phyloP scores from a whole-genome alignment of 2,888 invertebrate genomes.

The Pelosia muscerda region DNA sequence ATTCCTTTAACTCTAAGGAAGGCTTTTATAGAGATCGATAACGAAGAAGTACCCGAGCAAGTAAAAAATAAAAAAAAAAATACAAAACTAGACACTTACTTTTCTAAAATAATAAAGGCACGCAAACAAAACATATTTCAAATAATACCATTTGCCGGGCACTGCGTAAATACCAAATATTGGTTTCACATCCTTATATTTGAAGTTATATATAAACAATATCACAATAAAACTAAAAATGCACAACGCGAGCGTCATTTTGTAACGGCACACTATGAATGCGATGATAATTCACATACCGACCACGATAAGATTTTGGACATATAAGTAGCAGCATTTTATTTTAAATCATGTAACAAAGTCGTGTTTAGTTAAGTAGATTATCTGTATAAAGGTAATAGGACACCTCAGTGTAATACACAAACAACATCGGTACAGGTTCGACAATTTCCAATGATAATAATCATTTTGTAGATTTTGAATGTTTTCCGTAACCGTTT shows the following conservation, averaged over 20 bases:
- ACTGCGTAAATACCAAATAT: constrained; percentile 88
- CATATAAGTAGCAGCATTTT: constrained; percentile 5
- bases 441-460: no score
- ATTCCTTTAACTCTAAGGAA: no score
- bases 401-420: constrained; percentile 3
- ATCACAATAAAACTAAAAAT: constrained; percentile 49
- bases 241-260: constrained; percentile 51
- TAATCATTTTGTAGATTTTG: no score
- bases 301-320: constrained; percentile 36
- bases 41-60: no score
- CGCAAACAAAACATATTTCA: constrained; percentile 87
- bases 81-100: constrained; percentile 64
- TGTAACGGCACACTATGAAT: constrained; percentile 26
- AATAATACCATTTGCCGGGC: constrained; percentile 88
- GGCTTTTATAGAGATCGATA: no score
- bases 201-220: constrained; percentile 62
- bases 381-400: constrained; percentile 11
- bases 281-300: constrained; percentile 19
- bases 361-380: constrained; percentile 18
- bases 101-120: constrained; percentile 84
- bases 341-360: constrained; percentile 11
- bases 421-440: no score
- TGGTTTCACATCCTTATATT: constrained; percentile 76
- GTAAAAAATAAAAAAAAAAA: neutral
- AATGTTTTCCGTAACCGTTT: no score